These are phyloP conservation scores for Tachystola acroxantha DNA, from an alignment of 2,888 invertebrate genomes.

Conservation along the genomic window DNA sequence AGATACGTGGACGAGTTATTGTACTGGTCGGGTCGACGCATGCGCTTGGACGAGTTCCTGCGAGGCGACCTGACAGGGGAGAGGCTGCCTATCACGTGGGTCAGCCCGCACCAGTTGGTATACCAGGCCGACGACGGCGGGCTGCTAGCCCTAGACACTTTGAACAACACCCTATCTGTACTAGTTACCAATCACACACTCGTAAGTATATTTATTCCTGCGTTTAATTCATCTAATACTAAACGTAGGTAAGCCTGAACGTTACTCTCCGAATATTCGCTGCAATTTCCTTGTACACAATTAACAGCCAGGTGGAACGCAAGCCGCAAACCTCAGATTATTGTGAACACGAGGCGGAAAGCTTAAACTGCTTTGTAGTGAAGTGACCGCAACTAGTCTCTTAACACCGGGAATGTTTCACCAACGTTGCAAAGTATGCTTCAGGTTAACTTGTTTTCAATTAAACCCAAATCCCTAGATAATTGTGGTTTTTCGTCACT, in stretches of 20 bases:
- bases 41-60: constrained; percentile 91
- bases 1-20: constrained; percentile 93
- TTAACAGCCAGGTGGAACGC: constrained; percentile 6
- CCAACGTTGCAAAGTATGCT: constrained; percentile 10
- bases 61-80: constrained; percentile 86
- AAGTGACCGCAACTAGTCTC: constrained; percentile 24
- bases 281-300: constrained; percentile 6
- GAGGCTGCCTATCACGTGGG: constrained; percentile 88
- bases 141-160: constrained; percentile 86
- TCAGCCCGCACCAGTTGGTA: constrained; percentile 88
- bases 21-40: constrained; percentile 92
- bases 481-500: too few species aligned
- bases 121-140: constrained; percentile 93
- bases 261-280: too few species aligned
- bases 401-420: constrained; percentile 22
- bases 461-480: too few species aligned
- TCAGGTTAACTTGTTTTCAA: too few species aligned
- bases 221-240: not conserved
- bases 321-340: constrained; percentile 20
- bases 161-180: constrained; percentile 86
- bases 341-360: constrained; percentile 23
- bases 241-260: too few species aligned
- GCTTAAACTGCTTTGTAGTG: constrained; percentile 26
- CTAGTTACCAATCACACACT: constrained; percentile 93
- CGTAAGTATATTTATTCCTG: constrained; percentile 75